phyloP scores from a whole-genome alignment of 1,140 invertebrate genomes.

The Streblospio benedicti region DNA sequence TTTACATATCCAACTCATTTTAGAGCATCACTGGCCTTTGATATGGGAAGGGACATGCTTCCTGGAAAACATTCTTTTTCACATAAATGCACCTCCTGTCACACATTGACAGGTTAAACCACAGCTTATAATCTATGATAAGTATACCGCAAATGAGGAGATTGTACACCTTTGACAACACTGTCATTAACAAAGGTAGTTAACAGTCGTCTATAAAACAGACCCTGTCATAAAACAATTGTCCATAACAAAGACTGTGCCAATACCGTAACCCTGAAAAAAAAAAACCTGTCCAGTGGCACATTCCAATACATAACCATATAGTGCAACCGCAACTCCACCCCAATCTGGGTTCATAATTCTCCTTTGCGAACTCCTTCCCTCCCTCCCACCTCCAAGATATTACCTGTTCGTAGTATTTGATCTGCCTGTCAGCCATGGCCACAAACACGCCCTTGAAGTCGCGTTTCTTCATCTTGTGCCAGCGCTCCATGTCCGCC shows the following conservation, averaged over 20 bases:
- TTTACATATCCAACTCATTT: not conserved
- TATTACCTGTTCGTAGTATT: conserved; percentile 56
- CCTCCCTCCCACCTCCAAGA: too few species aligned
- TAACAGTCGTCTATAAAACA: too few species aligned
- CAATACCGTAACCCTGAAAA: not conserved
- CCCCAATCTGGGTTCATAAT: not conserved
- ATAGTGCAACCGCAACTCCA: not conserved
- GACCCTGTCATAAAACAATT: not conserved
- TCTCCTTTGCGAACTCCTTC: not conserved
- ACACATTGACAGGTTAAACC: too few species aligned
- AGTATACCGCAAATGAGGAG: too few species aligned
- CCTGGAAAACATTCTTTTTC: too few species aligned
- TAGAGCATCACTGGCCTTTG: not conserved
- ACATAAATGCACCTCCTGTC: conserved; percentile 6
- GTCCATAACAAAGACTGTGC: not conserved
- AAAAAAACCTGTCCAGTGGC: not conserved
- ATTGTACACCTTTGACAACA: too few species aligned
- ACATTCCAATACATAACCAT: not conserved
- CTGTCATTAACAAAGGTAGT: too few species aligned
- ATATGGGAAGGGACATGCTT: too few species aligned
- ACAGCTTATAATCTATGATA: not conserved
- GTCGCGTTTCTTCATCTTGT: conserved; percentile 59
- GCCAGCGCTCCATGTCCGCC: conserved; percentile 64
- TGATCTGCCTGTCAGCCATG: conserved; percentile 61
- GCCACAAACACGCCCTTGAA: conserved; percentile 58